Conservation (phyloP, 2,113 vertebrate genomes). For the Pelecanoides urinatrix region DNA sequence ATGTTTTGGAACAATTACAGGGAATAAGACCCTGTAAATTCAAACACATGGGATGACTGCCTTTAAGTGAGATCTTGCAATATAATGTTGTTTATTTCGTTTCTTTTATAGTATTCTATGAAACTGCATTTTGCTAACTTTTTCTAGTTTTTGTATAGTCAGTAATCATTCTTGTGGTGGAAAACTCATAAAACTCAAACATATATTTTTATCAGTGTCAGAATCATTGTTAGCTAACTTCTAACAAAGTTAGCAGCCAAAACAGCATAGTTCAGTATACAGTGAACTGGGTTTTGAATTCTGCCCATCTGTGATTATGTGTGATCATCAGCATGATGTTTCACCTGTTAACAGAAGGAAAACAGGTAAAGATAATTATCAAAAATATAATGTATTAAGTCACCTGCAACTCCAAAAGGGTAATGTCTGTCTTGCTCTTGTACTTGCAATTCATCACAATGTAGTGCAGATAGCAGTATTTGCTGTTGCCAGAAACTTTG, state of each 20-base stretch:
- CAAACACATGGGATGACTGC: not conserved
- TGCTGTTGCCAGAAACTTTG: not conserved
- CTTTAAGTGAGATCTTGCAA: not conserved
- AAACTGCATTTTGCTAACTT: not conserved
- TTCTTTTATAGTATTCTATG: not conserved
- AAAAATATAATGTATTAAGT: not conserved
- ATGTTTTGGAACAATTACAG: not conserved
- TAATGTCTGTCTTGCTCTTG: not conserved
- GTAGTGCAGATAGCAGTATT: not conserved
- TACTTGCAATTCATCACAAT: not conserved
- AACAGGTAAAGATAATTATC: not conserved
- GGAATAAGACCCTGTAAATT: not conserved
- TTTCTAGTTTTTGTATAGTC: not conserved
- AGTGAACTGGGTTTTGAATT: not conserved
- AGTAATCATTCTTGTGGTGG: not conserved
- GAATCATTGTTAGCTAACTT: not conserved
- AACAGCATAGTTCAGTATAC: not conserved
- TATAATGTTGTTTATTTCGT: not conserved
- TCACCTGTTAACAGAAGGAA: not conserved
- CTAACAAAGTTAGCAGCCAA: not conserved
- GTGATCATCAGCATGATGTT: not conserved
- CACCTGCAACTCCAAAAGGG: not conserved
- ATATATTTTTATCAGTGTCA: not conserved
- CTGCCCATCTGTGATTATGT: not conserved
- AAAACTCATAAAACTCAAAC: not conserved